Base-by-base conservation (phyloP, 2,797 vertebrate genomes). In the Gadopsis bispinosus region DNA sequence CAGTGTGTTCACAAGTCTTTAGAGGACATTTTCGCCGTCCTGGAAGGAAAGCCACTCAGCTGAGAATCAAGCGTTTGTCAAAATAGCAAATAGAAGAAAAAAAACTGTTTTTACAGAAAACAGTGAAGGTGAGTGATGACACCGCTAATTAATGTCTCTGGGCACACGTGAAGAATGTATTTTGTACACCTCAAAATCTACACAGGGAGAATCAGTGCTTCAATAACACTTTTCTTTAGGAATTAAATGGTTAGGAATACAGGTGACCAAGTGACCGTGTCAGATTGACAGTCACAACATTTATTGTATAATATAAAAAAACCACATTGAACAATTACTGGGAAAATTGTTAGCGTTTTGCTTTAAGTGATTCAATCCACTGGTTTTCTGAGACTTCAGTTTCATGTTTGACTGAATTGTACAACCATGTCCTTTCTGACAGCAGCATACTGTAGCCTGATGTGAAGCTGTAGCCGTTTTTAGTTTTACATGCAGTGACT, bases 21-120 rank as follows among this genome's bases (percentile, higher is more conserved):
- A 67, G 96, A 97, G 69, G 97, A 98, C 84, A 98, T 99, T 81
- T 99, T 98, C 73, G 93, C 90, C 61, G 93, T 97, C 71, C 81
- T 99, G 79, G 96, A 98, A 68, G 97, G 97, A 45, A 97, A 96
- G 80, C 77, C 95, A 22, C 89, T 97, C 47, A 29, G 73, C 69
- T 90, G 85, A 77, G 19, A 56, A 66, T 47, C 7, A 12, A 9
- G 14, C 4, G 9, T 17, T 6, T 29, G 11, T 19, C 3, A 11
- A 26, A 26, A 58, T 9, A 31, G 45, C 33, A 67, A 41, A 69
- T 16, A 58, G 9, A 3, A 50, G 66, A 29, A 55, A 55, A 4
- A 13, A 58, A 11, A n/a, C 0, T 5, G 8, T n/a, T 58, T 80
- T 64, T 51, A 35, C 7, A 35, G 0, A 37, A 37, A 26, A 20